phyloP scores from a whole-genome alignment of 2,888 invertebrate species.

The Drosophila picticornis region DNA sequence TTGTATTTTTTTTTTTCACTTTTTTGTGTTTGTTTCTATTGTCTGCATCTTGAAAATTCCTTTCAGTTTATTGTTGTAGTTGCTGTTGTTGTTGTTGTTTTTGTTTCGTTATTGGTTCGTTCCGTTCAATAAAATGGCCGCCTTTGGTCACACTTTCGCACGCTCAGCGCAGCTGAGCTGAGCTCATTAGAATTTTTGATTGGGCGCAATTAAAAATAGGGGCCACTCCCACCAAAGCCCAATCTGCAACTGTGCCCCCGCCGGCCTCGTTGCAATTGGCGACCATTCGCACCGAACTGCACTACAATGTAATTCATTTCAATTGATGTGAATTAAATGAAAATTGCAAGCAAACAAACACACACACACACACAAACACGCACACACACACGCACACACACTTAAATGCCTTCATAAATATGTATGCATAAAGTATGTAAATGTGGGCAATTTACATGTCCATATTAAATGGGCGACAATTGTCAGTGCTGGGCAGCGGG shows the following conservation, averaged over 20 bases:
- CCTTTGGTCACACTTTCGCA: slow-evolving; percentile 72
- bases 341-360: slow-evolving; percentile 39
- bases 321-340: slow-evolving; percentile 82
- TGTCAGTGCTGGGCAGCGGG: slow-evolving; percentile 36
- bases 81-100: background rate
- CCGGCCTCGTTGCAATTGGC: slow-evolving; percentile 19
- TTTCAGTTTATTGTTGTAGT: background rate
- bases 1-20: background rate
- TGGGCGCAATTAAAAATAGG: slow-evolving; percentile 68
- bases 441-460: slow-evolving; percentile 65
- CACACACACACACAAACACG: slow-evolving; percentile 1
- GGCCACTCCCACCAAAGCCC: slow-evolving; percentile 26
- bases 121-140: slow-evolving; percentile 18
- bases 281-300: slow-evolving; percentile 36
- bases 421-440: slow-evolving; percentile 36
- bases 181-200: slow-evolving; percentile 72
- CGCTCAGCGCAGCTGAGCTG: slow-evolving; percentile 49
- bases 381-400: slow-evolving; percentile 14
- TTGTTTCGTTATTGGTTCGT: slow-evolving; percentile 8
- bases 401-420: slow-evolving; percentile 42
- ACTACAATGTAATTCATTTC: slow-evolving; percentile 75
- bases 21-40: slow-evolving; percentile 5
- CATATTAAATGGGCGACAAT: slow-evolving; percentile 65
- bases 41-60: slow-evolving; percentile 24
- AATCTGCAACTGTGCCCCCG: slow-evolving; percentile 15